These are phyloP conservation scores for Syrmaticus mikado DNA, from an alignment of 2,113 vertebrate genomes.

Conservation along the genomic window DNA sequence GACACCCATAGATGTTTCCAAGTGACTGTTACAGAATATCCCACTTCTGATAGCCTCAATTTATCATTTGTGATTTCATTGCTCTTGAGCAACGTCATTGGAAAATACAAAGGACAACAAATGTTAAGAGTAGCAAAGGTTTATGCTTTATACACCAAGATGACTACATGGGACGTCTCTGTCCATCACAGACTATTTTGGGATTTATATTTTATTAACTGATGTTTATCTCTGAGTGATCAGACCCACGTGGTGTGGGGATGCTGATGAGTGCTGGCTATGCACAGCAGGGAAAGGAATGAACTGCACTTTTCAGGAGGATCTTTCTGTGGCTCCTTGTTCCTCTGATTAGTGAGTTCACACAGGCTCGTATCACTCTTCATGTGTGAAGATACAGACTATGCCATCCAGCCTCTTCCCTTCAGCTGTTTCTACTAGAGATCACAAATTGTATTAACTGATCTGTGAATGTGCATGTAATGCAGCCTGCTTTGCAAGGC, in stretches of 20 bases:
- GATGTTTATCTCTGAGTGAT: neutral
- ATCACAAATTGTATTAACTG: neutral
- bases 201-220: neutral
- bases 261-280: neutral
- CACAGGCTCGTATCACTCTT: neutral
- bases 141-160: neutral
- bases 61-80: neutral
- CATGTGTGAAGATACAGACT: neutral
- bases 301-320: neutral
- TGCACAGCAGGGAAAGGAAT: neutral
- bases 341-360: neutral
- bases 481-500: neutral
- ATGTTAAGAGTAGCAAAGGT: neutral
- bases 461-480: neutral
- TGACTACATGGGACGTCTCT: neutral
- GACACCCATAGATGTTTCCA: neutral
- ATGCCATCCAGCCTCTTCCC: neutral
- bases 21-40: neutral
- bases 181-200: neutral
- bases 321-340: neutral
- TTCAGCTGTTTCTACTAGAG: neutral
- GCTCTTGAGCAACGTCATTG: neutral
- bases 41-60: neutral
- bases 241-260: neutral
- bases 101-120: neutral